Conservation (phyloP, 2,113 vertebrate species). For the Rattus norvegicus region DNA sequence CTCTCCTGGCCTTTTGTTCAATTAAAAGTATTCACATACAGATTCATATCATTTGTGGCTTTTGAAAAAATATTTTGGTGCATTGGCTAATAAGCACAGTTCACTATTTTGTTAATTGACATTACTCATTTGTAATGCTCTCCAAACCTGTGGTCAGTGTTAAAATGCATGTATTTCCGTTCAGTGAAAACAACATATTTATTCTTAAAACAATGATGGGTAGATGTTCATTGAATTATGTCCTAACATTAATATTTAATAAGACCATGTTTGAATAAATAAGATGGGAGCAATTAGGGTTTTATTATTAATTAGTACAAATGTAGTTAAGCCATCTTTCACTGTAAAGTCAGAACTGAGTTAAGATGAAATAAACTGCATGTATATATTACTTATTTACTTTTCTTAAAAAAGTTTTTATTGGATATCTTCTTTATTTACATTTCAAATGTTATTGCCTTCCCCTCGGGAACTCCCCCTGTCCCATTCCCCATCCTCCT, state of each 20-base stretch:
- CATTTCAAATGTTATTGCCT: no score
- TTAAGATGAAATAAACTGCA: neutral
- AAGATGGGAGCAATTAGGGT: neutral
- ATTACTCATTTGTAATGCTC: constrained; percentile 18
- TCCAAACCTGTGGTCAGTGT: neutral
- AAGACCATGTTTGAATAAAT: constrained; percentile 13
- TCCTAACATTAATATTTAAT: constrained; percentile 1
- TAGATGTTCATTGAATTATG: constrained; percentile 26
- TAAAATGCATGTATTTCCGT: constrained; percentile 15
- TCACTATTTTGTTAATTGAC: constrained; percentile 37
- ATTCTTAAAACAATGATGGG: neutral
- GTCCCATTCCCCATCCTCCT: no score
- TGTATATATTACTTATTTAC: neutral
- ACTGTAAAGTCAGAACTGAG: neutral
- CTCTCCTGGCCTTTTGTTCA: constrained; percentile 59
- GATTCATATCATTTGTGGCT: constrained; percentile 2
- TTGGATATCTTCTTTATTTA: no score
- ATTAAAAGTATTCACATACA: constrained; percentile 60
- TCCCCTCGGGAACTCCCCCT: no score
- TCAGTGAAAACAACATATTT: constrained; percentile 7
- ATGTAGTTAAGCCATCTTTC: neutral
- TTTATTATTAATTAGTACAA: constrained; percentile 34
- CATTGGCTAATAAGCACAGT: constrained; percentile 58
- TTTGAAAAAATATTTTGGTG: constrained; percentile 48
- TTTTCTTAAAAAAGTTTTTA: no score